Percentiles rank a stretch among this genome's conserved stretches.
Evolutionary conservation across 2,888 invertebrate species (phyloP).

Genomic region (Parnassius smintheus): DNA sequence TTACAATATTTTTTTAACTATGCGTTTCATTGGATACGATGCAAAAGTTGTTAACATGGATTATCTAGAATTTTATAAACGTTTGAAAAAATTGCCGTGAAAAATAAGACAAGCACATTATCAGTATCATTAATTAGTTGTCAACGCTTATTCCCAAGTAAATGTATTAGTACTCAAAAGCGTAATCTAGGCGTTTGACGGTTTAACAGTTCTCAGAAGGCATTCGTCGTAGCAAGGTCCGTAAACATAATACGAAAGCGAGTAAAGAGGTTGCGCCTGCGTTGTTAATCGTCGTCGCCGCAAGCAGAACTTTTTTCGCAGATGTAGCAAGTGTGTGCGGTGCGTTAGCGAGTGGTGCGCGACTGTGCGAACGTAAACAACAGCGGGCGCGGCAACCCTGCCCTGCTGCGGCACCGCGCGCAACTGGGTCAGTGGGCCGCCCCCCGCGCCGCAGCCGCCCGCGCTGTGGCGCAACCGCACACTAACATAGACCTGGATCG

Average conservation of each 20-base stretch:
- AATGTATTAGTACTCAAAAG: no score
- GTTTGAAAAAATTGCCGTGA: no score
- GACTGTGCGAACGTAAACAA: conserved; percentile 72
- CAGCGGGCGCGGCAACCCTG: conserved; percentile 76
- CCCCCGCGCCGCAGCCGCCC: conserved; percentile 73
- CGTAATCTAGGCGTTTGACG: no score
- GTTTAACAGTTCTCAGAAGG: no score
- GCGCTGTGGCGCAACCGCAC: conserved; percentile 78
- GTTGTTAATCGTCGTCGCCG: not conserved
- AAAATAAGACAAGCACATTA: no score
- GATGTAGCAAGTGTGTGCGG: conserved; percentile 35
- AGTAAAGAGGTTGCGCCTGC: not conserved
- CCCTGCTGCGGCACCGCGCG: conserved; percentile 83
- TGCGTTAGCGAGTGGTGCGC: conserved; percentile 54
- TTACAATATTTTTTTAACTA: not conserved
- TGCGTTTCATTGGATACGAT: no score
- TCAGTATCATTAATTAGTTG: no score
- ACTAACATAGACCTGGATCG: conserved; percentile 96
- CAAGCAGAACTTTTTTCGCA: conserved; percentile 3
- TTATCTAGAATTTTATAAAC: no score
- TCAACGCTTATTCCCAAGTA: no score
- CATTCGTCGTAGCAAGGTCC: no score
- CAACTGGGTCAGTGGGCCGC: conserved; percentile 94
- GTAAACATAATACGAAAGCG: no score
- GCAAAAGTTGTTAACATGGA: no score